A percentile compares a stretch with the other conserved stretches of the same genome.
Evolutionary conservation across 2,113 vertebrate species (phyloP).

Genomic region (Plectropomus leopardus): DNA sequence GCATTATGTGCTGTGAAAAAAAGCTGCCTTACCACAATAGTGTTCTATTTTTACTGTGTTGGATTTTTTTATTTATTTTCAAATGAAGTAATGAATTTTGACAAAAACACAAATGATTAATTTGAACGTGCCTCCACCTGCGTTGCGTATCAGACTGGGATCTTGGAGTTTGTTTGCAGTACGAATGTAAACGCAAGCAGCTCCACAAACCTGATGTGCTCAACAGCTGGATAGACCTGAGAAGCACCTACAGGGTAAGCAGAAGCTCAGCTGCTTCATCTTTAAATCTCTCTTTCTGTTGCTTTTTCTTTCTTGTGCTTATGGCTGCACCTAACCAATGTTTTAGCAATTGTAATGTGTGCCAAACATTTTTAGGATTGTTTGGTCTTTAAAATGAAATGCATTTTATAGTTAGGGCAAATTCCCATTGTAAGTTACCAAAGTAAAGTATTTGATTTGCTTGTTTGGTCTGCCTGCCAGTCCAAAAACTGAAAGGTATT

Average conservation of each 20-base stretch:
- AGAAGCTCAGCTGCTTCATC: background rate
- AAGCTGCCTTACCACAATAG: background rate
- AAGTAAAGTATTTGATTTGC: background rate
- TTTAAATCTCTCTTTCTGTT: background rate
- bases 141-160: conserved; percentile 91
- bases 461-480: background rate
- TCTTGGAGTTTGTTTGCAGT: conserved; percentile 94
- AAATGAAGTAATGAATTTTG: background rate
- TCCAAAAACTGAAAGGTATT: background rate
- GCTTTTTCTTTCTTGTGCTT: background rate
- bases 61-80: background rate
- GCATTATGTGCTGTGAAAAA: background rate
- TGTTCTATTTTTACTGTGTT: background rate
- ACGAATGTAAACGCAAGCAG: conserved; percentile 97
- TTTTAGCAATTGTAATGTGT: background rate
- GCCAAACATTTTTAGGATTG: background rate
- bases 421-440: background rate
- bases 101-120: background rate
- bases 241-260: conserved; percentile 92
- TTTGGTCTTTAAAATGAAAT: background rate
- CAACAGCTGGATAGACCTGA: conserved; percentile 96
- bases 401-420: background rate
- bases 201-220: conserved; percentile 90
- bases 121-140: conserved; percentile 17
- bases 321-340: background rate